A percentile compares a stretch with the other conserved stretches of the same genome.
phyloP scores from a whole-genome alignment of 2,888 invertebrate species.

The Conus canariensis region DNA sequence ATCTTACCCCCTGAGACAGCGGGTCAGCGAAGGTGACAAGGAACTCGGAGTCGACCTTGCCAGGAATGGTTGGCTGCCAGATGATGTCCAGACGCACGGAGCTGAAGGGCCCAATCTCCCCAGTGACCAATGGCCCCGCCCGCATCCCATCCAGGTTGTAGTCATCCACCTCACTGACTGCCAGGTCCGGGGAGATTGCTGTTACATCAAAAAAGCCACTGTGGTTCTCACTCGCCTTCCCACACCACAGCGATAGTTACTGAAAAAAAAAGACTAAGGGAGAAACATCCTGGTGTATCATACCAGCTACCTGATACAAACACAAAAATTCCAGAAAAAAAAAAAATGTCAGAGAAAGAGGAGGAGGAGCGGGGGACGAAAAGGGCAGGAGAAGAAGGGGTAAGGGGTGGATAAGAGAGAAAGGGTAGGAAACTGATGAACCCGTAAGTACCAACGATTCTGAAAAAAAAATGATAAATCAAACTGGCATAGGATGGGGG shows the following conservation, averaged over 20 bases:
- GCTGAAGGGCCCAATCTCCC: constrained; percentile 75
- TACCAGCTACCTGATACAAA: too few species aligned
- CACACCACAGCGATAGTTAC: background rate
- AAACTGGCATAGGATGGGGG: too few species aligned
- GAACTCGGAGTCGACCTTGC: constrained; percentile 75
- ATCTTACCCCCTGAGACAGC: constrained; percentile 73
- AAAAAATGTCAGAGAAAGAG: background rate
- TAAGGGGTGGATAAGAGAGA: background rate
- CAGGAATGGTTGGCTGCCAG: constrained; percentile 77
- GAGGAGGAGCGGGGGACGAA: background rate
- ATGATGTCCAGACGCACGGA: constrained; percentile 75
- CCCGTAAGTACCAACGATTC: too few species aligned
- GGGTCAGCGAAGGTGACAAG: constrained; percentile 74
- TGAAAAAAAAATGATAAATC: too few species aligned
- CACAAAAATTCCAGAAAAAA: background rate
- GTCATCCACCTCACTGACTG: constrained; percentile 68
- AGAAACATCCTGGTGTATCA: too few species aligned
- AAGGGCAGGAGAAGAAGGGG: background rate
- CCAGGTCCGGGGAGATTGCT: constrained; percentile 57
- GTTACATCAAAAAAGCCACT: background rate
- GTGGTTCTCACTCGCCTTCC: background rate
- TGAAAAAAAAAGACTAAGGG: background rate
- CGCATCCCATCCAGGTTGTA: constrained; percentile 73
- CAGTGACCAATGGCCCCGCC: constrained; percentile 64
- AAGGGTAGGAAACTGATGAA: background rate